These are phyloP conservation scores for Luffia ferchaultella DNA, from an alignment of 2,888 invertebrate species.

Conservation along the genomic window DNA sequence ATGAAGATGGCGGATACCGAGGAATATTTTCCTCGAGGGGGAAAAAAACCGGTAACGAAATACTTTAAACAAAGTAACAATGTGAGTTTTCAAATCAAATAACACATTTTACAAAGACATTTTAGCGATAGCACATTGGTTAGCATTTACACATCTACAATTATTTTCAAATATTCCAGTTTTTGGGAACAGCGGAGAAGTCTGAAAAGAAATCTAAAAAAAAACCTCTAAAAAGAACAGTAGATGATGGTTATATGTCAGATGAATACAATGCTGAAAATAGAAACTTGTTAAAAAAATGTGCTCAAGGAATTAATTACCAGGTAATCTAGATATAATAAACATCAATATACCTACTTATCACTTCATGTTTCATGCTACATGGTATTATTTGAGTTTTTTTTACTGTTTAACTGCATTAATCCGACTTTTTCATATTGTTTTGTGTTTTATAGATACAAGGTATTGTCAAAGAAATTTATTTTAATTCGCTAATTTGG, in stretches of 20 bases:
- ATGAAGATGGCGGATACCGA: conserved; percentile 44
- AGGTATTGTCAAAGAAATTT: too few species aligned
- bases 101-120: too few species aligned
- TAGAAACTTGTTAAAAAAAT: conserved; percentile 37
- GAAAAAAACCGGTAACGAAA: conserved; percentile 50
- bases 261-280: conserved; percentile 37
- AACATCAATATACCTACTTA: too few species aligned
- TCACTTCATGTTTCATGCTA: too few species aligned
- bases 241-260: conserved; percentile 53
- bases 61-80: conserved; percentile 52
- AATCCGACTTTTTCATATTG: too few species aligned
- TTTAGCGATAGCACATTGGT: too few species aligned
- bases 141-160: conserved; percentile 8
- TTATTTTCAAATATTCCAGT: conserved; percentile 26
- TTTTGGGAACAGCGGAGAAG: conserved; percentile 47
- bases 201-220: conserved; percentile 45
- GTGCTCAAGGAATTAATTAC: conserved; percentile 37
- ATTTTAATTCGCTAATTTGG: too few species aligned
- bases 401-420: too few species aligned
- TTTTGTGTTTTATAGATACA: too few species aligned
- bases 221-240: conserved; percentile 37
- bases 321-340: too few species aligned
- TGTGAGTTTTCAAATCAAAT: conserved; percentile 36
- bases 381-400: too few species aligned
- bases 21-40: conserved; percentile 66